A percentile compares a stretch with the other conserved stretches of the same genome.
These are phyloP conservation scores for Myopa tessellatipennis DNA, from an alignment of 2,888 invertebrate species.

Conservation along the genomic window DNA sequence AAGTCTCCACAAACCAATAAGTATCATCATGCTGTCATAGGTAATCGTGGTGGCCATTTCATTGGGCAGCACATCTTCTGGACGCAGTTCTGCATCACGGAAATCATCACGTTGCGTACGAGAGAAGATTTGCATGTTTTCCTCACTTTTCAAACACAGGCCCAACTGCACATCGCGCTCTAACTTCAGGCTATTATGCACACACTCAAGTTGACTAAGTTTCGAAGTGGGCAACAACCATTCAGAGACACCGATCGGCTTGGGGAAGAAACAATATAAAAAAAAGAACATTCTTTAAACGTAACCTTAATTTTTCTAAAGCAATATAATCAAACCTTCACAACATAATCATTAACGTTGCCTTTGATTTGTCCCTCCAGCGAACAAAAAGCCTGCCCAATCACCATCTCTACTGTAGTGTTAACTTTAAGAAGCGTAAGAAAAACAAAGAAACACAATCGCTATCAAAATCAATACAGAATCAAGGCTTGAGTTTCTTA, in stretches of 20 bases:
- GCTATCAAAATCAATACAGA: conserved; percentile 3
- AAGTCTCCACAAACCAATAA: conserved; percentile 74
- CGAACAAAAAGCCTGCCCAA: conserved; percentile 84
- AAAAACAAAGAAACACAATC: conserved; percentile 13
- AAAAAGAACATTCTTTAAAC: background rate
- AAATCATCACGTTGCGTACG: conserved; percentile 86
- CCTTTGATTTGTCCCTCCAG: conserved; percentile 79
- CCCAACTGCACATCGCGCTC: conserved; percentile 86
- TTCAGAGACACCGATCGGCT: conserved; percentile 83
- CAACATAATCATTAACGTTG: conserved; percentile 75
- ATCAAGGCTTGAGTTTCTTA: background rate
- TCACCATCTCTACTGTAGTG: conserved; percentile 86
- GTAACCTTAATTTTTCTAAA: background rate
- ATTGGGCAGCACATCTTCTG: conserved; percentile 84
- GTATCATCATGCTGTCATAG: conserved; percentile 85
- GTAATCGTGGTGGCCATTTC: conserved; percentile 80
- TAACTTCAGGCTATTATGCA: conserved; percentile 91
- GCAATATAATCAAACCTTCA: conserved; percentile 63
- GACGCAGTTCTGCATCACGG: conserved; percentile 77
- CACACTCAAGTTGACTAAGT: conserved; percentile 91
- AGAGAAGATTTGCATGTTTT: conserved; percentile 77
- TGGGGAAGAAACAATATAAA: background rate
- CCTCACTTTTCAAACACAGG: conserved; percentile 75
- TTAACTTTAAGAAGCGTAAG: conserved; percentile 73
- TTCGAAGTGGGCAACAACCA: conserved; percentile 87